A percentile compares a stretch with the other conserved stretches of the same genome.
Evolutionary conservation across 2,113 vertebrate species (phyloP).

Genomic region (Glareola pratincola): DNA sequence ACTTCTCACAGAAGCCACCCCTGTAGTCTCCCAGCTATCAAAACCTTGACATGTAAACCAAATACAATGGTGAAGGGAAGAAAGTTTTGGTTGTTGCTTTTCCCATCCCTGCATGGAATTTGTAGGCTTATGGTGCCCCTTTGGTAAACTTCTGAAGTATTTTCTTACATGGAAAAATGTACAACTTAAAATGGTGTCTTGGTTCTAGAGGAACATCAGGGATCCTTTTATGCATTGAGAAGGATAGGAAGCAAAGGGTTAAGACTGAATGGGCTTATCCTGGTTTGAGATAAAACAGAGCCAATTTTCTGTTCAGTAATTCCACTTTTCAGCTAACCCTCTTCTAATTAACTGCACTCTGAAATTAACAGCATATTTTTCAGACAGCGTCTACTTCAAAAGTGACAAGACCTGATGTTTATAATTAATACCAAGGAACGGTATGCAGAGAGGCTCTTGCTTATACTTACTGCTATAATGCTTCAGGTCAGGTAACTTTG

Average conservation of each 20-base stretch:
- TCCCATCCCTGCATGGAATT: background rate
- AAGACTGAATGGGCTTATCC: background rate
- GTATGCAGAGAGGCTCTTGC: background rate
- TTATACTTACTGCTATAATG: background rate
- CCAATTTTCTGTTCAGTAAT: background rate
- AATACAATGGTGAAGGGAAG: background rate
- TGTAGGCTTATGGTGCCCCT: background rate
- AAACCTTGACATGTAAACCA: background rate
- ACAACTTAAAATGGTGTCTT: background rate
- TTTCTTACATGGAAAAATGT: background rate
- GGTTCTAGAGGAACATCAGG: background rate
- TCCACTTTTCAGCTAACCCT: background rate
- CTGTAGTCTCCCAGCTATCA: fast-evolving
- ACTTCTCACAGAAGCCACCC: background rate
- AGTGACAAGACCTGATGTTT: background rate
- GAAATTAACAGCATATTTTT: background rate
- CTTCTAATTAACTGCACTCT: background rate
- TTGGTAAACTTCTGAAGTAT: background rate
- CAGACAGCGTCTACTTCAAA: background rate
- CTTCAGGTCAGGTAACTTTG: background rate
- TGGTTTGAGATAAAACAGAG: background rate
- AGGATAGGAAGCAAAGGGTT: background rate
- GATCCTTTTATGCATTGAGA: background rate
- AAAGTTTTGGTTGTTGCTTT: background rate
- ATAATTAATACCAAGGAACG: background rate